These are phyloP conservation scores for Erythrocercus mccallii DNA, from an alignment of 2,113 vertebrate genomes.

Conservation along the genomic window DNA sequence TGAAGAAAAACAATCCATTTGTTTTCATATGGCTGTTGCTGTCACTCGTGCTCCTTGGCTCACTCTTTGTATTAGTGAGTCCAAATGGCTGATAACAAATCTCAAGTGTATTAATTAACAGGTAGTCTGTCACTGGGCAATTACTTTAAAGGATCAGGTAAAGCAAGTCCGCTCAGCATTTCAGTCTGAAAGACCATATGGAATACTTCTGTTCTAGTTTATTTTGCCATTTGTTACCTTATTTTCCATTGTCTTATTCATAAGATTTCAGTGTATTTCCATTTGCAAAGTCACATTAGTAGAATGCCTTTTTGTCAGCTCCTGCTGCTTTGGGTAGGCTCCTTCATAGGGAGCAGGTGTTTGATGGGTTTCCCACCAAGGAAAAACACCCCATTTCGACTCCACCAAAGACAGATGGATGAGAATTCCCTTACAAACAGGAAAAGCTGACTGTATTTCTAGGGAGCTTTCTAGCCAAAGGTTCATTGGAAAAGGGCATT, in stretches of 20 bases:
- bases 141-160: background rate
- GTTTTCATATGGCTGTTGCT: conserved; percentile 36
- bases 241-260: background rate
- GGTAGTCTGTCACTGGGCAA: background rate
- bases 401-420: background rate
- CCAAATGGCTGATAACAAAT: background rate
- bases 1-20: background rate
- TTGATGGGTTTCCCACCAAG: background rate
- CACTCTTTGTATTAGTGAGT: background rate
- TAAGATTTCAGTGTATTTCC: background rate
- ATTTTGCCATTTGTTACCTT: background rate
- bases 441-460: background rate
- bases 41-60: background rate
- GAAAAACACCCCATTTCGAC: background rate
- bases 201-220: background rate
- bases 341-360: background rate
- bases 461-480: background rate
- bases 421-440: background rate
- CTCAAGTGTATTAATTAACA: conserved; percentile 45
- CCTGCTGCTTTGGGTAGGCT: background rate
- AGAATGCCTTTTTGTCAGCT: background rate
- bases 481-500: background rate
- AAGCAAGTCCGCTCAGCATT: background rate
- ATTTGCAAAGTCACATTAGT: background rate
- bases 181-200: background rate